phyloP scores from a whole-genome alignment of 2,113 vertebrate genomes.

The Myiozetetes cayanensis region DNA sequence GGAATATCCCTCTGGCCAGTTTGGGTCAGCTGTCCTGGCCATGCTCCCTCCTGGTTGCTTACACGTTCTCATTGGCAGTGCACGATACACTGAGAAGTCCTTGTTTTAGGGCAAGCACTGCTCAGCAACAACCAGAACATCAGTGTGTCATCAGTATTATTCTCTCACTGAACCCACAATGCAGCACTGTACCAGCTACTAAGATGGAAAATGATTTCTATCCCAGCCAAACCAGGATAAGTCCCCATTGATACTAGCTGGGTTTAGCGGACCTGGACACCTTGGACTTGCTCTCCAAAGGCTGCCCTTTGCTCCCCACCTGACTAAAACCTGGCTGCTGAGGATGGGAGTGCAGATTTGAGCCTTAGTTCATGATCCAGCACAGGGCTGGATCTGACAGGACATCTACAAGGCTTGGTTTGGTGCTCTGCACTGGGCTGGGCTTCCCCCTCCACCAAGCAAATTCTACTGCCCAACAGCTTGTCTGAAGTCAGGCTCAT shows the following conservation, averaged over 20 bases:
- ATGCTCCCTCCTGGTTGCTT: neutral
- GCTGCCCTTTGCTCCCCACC: neutral
- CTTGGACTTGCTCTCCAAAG: neutral
- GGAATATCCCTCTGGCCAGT: neutral
- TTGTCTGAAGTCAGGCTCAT: neutral
- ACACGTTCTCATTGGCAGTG: neutral
- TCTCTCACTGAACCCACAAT: neutral
- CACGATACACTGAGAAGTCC: neutral
- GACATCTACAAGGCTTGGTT: neutral
- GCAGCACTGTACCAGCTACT: neutral
- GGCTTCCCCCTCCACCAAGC: neutral
- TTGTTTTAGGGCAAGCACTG: neutral
- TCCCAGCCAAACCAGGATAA: neutral
- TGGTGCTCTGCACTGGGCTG: neutral
- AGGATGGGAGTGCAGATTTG: neutral
- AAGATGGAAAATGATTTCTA: neutral
- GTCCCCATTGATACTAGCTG: neutral
- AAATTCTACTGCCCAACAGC: neutral
- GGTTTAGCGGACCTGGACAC: neutral
- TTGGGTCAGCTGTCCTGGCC: neutral
- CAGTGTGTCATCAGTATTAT: neutral
- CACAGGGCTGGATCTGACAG: neutral
- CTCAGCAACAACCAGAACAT: neutral
- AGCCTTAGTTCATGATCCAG: neutral
- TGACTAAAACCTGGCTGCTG: neutral